These are phyloP conservation scores for Limnephilus auricula DNA, from an alignment of 2,888 invertebrate species.

Conservation along the genomic window DNA sequence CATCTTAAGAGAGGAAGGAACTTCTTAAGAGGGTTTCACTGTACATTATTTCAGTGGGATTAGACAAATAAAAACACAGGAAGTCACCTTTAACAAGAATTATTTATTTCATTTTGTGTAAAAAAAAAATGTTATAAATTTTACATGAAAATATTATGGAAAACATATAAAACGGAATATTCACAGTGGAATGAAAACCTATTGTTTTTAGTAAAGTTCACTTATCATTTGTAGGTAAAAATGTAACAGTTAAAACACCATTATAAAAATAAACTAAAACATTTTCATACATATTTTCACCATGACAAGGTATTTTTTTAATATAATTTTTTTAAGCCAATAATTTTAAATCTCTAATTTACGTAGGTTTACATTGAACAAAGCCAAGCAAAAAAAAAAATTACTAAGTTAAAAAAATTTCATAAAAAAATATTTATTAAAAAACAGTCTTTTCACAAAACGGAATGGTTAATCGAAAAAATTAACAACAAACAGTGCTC, in stretches of 20 bases:
- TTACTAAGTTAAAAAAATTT: neutral
- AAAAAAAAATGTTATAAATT: neutral
- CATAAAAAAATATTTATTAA: neutral
- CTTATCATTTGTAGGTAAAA: neutral
- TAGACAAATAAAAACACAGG: constrained; percentile 12
- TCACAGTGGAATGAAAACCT: constrained; percentile 33
- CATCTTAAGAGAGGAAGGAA: no score
- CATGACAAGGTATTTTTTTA: neutral
- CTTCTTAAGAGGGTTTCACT: no score
- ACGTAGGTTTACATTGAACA: neutral
- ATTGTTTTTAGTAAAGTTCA: neutral
- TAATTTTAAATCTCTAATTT: neutral
- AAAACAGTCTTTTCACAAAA: constrained; percentile 21
- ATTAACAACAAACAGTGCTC: neutral
- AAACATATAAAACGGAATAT: constrained; percentile 28
- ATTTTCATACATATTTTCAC: neutral
- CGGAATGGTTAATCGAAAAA: constrained; percentile 24
- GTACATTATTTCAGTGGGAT: no score
- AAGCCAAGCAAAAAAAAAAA: neutral
- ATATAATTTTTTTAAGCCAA: neutral
- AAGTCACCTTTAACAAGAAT: neutral
- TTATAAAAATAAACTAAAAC: neutral
- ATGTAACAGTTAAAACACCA: neutral
- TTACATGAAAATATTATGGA: constrained; percentile 26
- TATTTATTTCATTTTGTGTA: constrained; percentile 13